Evolutionary conservation across 2,797 vertebrate species (phyloP).

Genomic region (Arnoldichthys spilopterus): DNA sequence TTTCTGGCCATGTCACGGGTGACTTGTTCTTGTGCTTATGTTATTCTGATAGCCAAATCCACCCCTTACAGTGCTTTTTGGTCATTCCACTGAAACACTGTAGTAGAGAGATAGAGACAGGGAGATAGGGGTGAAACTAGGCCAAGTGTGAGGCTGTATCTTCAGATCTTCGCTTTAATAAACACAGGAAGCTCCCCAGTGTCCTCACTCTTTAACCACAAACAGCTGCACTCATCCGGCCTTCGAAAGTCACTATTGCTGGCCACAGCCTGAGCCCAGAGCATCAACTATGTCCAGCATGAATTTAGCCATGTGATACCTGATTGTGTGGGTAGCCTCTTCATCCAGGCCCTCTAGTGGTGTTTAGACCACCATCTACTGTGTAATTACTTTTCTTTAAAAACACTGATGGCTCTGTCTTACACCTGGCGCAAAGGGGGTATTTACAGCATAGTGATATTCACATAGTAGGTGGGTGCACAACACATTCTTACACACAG

Average conservation of each 20-base stretch:
- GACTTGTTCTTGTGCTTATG: too few species aligned
- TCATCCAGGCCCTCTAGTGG: constrained; percentile 18
- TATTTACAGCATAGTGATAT: too few species aligned
- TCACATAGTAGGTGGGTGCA: too few species aligned
- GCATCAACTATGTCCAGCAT: constrained; percentile 26
- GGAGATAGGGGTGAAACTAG: background rate
- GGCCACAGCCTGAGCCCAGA: background rate
- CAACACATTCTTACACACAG: too few species aligned
- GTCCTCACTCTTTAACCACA: constrained; percentile 68
- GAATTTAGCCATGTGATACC: constrained; percentile 59
- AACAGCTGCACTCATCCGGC: constrained; percentile 67
- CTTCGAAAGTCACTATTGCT: constrained; percentile 45
- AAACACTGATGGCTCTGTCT: too few species aligned
- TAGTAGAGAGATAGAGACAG: background rate
- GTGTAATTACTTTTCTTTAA: too few species aligned
- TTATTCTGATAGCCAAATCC: too few species aligned
- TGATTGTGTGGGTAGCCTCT: constrained; percentile 64
- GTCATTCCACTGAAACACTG: background rate
- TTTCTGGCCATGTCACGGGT: too few species aligned
- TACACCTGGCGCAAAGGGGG: too few species aligned
- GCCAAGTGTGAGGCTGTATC: constrained; percentile 52
- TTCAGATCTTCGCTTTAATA: constrained; percentile 69
- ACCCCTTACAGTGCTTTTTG: background rate
- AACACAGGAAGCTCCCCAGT: constrained; percentile 73
- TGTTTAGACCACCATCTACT: background rate